A percentile compares a stretch with the other conserved stretches of the same genome.
Evolutionary conservation across 2,113 vertebrate species (phyloP).

Genomic region (Brachypteracias leptosomus): DNA sequence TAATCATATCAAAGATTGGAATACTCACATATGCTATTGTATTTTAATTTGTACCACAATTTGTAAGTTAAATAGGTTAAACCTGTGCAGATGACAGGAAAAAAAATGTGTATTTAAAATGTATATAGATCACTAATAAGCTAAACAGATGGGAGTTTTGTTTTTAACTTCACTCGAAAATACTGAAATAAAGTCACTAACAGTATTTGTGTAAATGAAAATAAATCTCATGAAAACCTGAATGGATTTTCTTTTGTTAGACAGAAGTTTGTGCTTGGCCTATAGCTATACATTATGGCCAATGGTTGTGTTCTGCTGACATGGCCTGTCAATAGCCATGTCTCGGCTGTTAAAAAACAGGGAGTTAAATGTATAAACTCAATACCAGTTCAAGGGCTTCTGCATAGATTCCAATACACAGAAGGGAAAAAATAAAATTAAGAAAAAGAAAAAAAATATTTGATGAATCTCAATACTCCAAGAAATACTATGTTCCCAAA

Average conservation of each 20-base stretch:
- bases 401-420: not conserved
- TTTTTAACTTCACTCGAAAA: conserved; percentile 29
- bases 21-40: not conserved
- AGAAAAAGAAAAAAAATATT: not conserved
- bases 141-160: conserved; percentile 40
- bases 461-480: not conserved
- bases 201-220: conserved; percentile 30
- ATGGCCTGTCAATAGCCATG: not conserved
- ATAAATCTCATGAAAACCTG: conserved; percentile 24
- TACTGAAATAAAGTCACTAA: conserved; percentile 31
- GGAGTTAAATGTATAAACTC: not conserved
- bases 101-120: conserved; percentile 15
- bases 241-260: conserved; percentile 23
- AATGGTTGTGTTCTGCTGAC: not conserved
- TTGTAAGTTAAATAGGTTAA: conserved; percentile 1
- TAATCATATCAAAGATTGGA: not conserved
- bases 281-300: not conserved
- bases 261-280: not conserved
- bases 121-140: not conserved
- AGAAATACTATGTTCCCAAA: not conserved
- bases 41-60: not conserved
- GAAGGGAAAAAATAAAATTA: not conserved
- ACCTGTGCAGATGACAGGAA: not conserved
- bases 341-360: not conserved
- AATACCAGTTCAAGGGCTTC: not conserved